Conservation (phyloP, 2,113 vertebrate species). For the Loxodonta africana region DNA sequence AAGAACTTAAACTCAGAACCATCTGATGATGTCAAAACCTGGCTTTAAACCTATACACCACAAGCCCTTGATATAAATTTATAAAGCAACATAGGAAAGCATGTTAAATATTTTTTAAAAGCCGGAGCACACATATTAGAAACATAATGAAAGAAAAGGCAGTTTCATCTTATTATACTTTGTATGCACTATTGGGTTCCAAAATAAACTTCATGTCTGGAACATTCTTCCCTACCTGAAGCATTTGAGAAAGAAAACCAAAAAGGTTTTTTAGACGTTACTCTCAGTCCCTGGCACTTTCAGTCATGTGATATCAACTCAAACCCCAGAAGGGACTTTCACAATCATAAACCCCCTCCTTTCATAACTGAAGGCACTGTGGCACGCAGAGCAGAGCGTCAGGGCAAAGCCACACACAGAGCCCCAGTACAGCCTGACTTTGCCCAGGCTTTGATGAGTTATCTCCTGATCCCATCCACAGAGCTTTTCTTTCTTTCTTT, state of each 20-base stretch:
- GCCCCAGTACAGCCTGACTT: background rate
- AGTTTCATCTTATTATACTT: background rate
- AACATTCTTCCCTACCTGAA: background rate
- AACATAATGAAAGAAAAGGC: background rate
- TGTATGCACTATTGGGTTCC: background rate
- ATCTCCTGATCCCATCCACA: background rate
- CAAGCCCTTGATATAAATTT: background rate
- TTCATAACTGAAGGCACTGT: background rate
- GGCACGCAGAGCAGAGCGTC: background rate
- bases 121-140: background rate
- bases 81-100: background rate
- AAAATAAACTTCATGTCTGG: constrained; percentile 10
- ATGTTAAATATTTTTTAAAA: background rate
- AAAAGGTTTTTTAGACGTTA: background rate
- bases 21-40: background rate
- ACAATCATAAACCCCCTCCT: background rate
- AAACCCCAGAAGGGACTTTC: background rate
- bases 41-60: background rate
- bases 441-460: background rate
- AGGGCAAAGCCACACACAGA: background rate
- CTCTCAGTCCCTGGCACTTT: background rate
- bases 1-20: background rate
- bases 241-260: background rate
- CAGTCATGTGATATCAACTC: background rate
- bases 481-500: background rate